Evolutionary conservation across 2,797 vertebrate genomes (phyloP).

Genomic region (Anisognathus igniventris): DNA sequence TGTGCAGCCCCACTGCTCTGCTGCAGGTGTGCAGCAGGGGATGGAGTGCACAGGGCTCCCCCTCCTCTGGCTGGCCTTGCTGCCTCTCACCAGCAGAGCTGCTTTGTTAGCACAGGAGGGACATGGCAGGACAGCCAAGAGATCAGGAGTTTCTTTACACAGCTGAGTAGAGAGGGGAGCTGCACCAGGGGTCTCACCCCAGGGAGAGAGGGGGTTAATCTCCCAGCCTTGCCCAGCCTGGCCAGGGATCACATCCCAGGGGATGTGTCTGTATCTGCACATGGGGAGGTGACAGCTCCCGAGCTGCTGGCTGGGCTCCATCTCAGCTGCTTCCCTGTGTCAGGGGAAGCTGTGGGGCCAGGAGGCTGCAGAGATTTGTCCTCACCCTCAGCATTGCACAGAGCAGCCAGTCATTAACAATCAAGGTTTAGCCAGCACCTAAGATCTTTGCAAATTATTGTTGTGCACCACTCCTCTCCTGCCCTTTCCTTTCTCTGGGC

Average conservation of each 20-base stretch:
- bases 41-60: background rate
- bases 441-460: constrained; percentile 5
- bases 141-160: background rate
- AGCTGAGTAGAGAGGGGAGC: background rate
- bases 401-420: background rate
- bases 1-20: background rate
- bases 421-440: background rate
- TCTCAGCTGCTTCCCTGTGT: background rate
- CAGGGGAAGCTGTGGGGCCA: fast-evolving
- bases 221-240: too few relatives aligned
- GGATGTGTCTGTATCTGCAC: fast-evolving
- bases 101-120: background rate
- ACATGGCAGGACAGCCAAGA: background rate
- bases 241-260: background rate
- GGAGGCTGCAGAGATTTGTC: background rate
- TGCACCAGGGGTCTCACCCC: background rate
- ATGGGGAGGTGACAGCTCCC: background rate
- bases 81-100: background rate
- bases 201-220: fast-evolving
- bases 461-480: background rate
- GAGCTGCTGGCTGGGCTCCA: background rate
- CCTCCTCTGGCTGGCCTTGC: background rate
- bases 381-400: background rate
- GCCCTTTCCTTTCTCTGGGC: constrained; percentile 5
- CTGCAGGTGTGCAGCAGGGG: background rate